Percentiles rank a stretch among this genome's conserved stretches.
phyloP scores from a whole-genome alignment of 2,888 invertebrate genomes.

The Eristalinus aeneus region DNA sequence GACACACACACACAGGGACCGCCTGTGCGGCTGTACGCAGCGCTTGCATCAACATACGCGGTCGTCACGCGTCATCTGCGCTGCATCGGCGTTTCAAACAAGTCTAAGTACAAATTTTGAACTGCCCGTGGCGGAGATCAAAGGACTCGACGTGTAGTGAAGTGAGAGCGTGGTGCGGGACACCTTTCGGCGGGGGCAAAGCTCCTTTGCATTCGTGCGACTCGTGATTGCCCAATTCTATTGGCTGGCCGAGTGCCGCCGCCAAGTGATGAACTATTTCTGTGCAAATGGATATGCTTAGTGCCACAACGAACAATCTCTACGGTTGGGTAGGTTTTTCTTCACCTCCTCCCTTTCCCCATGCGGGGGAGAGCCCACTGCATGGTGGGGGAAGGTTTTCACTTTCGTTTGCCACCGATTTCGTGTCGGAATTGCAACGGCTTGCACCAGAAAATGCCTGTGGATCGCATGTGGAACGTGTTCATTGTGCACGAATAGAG shows the following conservation, averaged over 20 bases:
- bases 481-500: constrained; percentile 45
- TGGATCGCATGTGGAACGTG: constrained; percentile 65
- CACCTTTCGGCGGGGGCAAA: constrained; percentile 18
- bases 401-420: constrained; percentile 50
- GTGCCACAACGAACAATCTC: constrained; percentile 69
- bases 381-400: constrained; percentile 9
- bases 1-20: constrained; percentile 21
- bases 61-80: constrained; percentile 24
- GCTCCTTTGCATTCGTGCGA: constrained; percentile 33
- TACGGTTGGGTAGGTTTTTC: constrained; percentile 69
- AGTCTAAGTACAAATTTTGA: background rate
- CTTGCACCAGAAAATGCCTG: constrained; percentile 34
- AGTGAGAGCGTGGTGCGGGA: constrained; percentile 58
- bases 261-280: constrained; percentile 65
- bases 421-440: constrained; percentile 23
- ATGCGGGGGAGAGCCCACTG: constrained; percentile 20
- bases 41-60: constrained; percentile 22
- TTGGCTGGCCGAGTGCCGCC: background rate
- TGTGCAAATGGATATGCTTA: constrained; percentile 71
- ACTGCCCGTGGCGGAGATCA: constrained; percentile 12
- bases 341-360: background rate
- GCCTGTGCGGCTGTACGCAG: constrained; percentile 9
- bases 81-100: constrained; percentile 36
- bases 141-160: background rate
- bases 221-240: background rate